Evolutionary conservation across 1,140 invertebrate species (phyloP).

Genomic region (Matsumurasca onukii): DNA sequence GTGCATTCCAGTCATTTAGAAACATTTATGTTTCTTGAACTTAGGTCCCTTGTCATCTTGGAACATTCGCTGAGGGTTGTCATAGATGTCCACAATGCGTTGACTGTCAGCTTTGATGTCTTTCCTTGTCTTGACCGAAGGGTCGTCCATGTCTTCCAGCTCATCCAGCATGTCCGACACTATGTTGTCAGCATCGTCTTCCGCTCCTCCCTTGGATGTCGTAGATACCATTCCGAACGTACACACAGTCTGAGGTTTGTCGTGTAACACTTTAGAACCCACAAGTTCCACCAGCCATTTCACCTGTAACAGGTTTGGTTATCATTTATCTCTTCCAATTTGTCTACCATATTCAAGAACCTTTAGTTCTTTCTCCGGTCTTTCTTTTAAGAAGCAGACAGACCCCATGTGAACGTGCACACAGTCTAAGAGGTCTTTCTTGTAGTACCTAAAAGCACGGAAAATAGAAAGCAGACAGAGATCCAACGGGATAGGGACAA

Average conservation of each 20-base stretch:
- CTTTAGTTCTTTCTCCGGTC: no score
- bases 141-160: conserved; percentile 19
- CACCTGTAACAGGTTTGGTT: no score
- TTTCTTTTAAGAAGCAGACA: no score
- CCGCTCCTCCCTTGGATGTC: not conserved
- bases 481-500: no score
- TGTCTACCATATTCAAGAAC: no score
- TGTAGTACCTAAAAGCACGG: no score
- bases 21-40: conserved; percentile 17
- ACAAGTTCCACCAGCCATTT: conserved; percentile 2
- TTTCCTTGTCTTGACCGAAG: conserved; percentile 5
- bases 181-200: conserved; percentile 12
- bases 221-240: not conserved
- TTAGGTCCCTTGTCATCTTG: not conserved
- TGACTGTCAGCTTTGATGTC: conserved; percentile 25
- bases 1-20: no score
- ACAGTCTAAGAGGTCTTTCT: no score
- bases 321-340: no score
- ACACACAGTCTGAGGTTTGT: not conserved
- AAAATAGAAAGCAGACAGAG: no score
- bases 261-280: not conserved
- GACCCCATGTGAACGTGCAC: no score
- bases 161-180: conserved; percentile 19
- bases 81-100: conserved; percentile 7
- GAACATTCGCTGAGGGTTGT: conserved; percentile 1